Percentiles rank a stretch among this genome's conserved stretches.
phyloP scores from a whole-genome alignment of 2,797 vertebrate species.

The Staurois parvus region DNA sequence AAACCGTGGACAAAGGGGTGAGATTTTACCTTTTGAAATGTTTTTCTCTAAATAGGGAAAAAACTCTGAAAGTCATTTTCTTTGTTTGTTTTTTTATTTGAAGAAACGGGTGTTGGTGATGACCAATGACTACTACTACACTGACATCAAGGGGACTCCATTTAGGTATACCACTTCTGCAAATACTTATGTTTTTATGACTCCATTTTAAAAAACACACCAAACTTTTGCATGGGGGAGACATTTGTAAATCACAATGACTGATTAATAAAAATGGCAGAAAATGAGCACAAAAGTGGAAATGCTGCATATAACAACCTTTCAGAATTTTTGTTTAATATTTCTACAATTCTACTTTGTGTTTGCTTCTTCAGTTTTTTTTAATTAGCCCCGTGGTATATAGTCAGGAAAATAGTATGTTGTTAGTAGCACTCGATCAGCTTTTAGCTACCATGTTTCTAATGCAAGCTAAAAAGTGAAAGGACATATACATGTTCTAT shows the following conservation, averaged over 20 bases:
- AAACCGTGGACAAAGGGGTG: slow-evolving; percentile 98
- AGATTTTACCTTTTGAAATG: slow-evolving; percentile 53
- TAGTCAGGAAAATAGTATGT: no score
- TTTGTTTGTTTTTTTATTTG: slow-evolving; percentile 71
- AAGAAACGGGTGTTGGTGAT: slow-evolving; percentile 97
- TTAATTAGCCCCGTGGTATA: no score
- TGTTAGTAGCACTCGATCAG: no score
- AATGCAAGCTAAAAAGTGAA: no score
- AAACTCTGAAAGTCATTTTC: slow-evolving; percentile 30
- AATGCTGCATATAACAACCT: no score
- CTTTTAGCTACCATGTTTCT: no score
- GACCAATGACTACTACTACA: slow-evolving; percentile 99
- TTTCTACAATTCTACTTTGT: no score
- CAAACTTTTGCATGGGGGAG: neutral
- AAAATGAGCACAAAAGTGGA: no score
- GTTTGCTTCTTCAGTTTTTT: no score
- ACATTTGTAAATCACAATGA: neutral
- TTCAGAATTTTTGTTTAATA: no score
- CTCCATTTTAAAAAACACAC: no score
- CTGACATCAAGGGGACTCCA: slow-evolving; percentile 96
- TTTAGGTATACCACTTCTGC: slow-evolving; percentile 86
- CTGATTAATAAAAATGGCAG: neutral
- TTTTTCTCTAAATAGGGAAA: neutral
- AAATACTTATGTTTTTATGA: neutral
- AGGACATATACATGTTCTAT: no score